Evolutionary conservation across 1,140 invertebrate genomes (phyloP), one percentile per base, ranked within the genome.

Genomic region (Polypedilum vanderplanki): DNA sequence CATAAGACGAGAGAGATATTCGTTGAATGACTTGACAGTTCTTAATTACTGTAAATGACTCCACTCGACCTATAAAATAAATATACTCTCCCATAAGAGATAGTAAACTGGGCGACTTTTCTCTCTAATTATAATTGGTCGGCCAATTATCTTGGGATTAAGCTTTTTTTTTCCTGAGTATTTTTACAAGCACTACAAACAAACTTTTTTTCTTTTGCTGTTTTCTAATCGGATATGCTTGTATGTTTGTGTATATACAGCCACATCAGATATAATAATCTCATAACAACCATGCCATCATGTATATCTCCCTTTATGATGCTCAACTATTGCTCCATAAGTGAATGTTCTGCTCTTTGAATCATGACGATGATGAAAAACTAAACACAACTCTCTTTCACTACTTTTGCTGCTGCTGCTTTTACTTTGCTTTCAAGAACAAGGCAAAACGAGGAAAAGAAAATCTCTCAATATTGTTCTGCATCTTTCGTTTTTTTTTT

Each of bases 291-390:
- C 46, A 57, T 57, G 12, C 46, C 46, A 57, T 57, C n/a, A 4
- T 57, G 46, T n/a, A 4, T 57, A n/a, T 15, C n/a, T 57, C 12
- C n/a, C 46, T 57, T 15, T 57, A 57, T 57, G 12, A 57, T n/a
- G 46, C n/a, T n/a, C 46, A 57, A n/a, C n/a, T 57, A 57, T 57
- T 33, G 24, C 24, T 3, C 15, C 46, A 57, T 15, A 57, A 15
- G 46, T 57, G 12, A n/a, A 15, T 15, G n/a, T 57, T 12, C n/a
- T 57, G 10, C 46, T 57, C 46, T 57, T n/a, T 57, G 46, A 57
- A 57, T 57, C 46, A 57, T 57, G n/a, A 57, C 46, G 46, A 57
- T 57, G 46, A 57, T 57, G 46, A 57, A 57, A 33, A 57, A 57
- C 46, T 57, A 57, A 57, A 57, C n/a, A 57, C 46, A n/a, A n/a